A percentile compares a stretch with the other conserved stretches of the same genome.
Conservation (phyloP, 2,113 vertebrate genomes). For the Redunca redunca region DNA sequence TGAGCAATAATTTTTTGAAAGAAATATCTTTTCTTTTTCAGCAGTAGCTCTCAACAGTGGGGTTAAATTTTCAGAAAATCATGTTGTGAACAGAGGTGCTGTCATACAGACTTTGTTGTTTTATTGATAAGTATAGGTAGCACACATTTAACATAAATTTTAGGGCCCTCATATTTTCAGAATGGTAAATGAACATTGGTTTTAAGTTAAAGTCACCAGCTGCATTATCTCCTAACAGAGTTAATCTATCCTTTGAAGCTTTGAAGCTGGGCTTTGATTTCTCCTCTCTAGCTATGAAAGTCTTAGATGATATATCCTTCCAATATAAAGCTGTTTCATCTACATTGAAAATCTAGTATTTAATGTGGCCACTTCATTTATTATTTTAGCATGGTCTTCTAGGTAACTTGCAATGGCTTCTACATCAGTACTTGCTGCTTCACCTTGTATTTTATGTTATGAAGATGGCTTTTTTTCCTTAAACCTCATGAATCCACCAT, state of each 20-base stretch:
- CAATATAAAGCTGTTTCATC: background rate
- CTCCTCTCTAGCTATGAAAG: background rate
- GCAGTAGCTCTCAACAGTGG: background rate
- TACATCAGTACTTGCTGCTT: background rate
- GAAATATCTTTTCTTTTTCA: background rate
- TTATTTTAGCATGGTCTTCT: background rate
- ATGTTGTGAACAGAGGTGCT: background rate
- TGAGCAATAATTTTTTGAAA: background rate
- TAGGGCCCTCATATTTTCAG: background rate
- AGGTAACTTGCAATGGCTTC: background rate
- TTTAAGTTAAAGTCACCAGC: background rate
- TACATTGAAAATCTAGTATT: background rate
- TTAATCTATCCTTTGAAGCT: background rate
- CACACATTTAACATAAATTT: background rate
- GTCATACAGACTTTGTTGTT: background rate
- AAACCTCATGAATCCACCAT: background rate
- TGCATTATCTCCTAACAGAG: background rate
- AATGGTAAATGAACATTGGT: background rate
- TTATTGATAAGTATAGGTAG: background rate
- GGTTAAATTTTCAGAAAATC: background rate
- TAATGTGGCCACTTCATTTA: background rate
- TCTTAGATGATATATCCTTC: background rate
- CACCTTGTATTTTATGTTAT: background rate
- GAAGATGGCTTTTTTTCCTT: background rate
- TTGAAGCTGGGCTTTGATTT: background rate